Percentiles rank a stretch among this genome's conserved stretches.
Evolutionary conservation across 35 echinoderm and acorn worm genomes (phyloP).

Genomic region (Eucidaris tribuloides): DNA sequence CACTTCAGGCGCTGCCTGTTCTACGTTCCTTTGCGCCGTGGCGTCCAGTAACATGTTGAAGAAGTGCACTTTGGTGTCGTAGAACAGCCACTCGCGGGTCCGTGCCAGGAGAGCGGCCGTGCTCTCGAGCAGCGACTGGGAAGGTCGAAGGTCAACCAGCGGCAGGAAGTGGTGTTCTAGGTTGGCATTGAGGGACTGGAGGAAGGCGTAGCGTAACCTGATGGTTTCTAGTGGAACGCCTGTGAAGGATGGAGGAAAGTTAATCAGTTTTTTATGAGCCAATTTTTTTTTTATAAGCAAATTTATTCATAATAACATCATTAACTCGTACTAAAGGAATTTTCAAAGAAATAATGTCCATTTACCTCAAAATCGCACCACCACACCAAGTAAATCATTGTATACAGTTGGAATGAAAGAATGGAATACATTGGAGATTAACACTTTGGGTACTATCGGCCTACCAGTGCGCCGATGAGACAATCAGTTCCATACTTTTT

Average conservation of each 20-base stretch:
- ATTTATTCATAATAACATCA: neutral
- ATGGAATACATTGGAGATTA: no score
- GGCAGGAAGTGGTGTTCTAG: constrained; percentile 63
- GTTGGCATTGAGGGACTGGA: constrained; percentile 74
- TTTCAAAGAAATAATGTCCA: no score
- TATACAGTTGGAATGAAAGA: no score
- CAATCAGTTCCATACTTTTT: no score
- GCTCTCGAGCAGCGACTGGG: constrained; percentile 40
- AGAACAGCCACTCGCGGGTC: constrained; percentile 43
- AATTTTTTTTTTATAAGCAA: neutral
- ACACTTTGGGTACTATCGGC: no score
- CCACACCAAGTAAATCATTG: neutral
- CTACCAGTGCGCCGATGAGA: no score
- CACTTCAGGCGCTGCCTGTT: constrained; percentile 72
- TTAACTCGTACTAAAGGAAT: neutral
- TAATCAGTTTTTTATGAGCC: neutral
- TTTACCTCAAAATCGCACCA: neutral
- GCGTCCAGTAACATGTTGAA: constrained; percentile 62
- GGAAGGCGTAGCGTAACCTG: constrained; percentile 60
- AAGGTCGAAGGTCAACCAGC: constrained; percentile 70
- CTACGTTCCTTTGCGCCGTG: constrained; percentile 67
- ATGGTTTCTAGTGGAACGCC: constrained; percentile 45
- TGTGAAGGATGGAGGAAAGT: neutral
- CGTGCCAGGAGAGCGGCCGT: constrained; percentile 58
- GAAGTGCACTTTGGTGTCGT: constrained; percentile 73